Evolutionary conservation across 2,113 vertebrate genomes (phyloP), one percentile per base, ranked within the genome.

Genomic region (Corythornis madagascariensis): DNA sequence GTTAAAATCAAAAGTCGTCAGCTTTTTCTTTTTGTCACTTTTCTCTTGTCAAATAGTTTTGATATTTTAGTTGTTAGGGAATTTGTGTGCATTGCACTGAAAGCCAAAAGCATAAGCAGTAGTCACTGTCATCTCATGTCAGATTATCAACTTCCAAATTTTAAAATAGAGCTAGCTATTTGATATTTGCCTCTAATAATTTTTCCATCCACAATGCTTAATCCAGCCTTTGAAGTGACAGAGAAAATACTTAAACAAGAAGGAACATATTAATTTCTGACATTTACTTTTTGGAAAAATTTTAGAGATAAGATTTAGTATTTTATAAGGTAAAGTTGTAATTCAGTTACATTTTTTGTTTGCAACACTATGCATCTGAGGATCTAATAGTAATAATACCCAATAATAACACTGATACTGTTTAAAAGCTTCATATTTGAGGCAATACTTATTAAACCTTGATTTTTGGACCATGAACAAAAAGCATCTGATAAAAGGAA

Each of bases 11-110:
- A 43, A 71, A 88, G 24, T 13, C 35, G 59, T 82, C n/a, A 72
- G 20, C 8, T 14, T 64, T 96, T 91, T 83, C 83, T 94, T 75
- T 77, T 33, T 29, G n/a, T 67, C 20, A 42, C 38, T 22, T 91
- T 88, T 90, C 78, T 65, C 33, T 83, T 88, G 66, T 20, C 61
- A 90, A 84, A 56, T 70, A 64, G 19, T 85, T 89, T 79, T 67
- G 16, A 26, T 69, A 59, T 14, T 80, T 74, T 52, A 90, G 50
- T 45, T 85, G n/a, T 67, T 88, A 81, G 31, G 69, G 70, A 82
- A 40, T 67, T 71, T 89, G 17, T 74, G 33, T 86, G 89, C 81
- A 79, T 75, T 55, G 75, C 52, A 67, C 48, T 90, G 79, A 91
- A 76, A 86, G 59, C 50, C 91, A 63, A 76, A 89, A 94, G 61